phyloP scores from a whole-genome alignment of 1,140 invertebrate genomes.

The Anastrepha obliqua region DNA sequence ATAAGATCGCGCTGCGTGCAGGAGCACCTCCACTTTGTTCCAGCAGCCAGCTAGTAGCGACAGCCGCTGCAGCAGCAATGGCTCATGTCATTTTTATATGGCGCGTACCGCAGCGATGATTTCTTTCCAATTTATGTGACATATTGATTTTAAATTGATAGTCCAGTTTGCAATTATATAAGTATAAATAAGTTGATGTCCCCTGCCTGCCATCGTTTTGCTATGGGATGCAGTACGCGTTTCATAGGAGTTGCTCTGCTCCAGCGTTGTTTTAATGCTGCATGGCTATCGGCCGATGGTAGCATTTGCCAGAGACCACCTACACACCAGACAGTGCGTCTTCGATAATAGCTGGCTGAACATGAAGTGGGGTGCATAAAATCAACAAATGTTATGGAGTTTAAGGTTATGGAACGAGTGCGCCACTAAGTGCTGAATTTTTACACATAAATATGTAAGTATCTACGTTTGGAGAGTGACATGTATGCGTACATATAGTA shows the following conservation, averaged over 20 bases:
- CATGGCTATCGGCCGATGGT: not conserved
- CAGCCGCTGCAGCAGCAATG: not conserved
- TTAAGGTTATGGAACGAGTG: too few relatives aligned
- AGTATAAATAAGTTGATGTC: not conserved
- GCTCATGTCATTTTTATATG: constrained; percentile 44
- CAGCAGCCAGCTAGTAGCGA: constrained; percentile 1
- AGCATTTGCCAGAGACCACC: not conserved
- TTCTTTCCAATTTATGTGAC: constrained; percentile 75
- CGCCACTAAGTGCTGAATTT: too few relatives aligned
- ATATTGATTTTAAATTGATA: constrained; percentile 74
- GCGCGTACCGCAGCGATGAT: constrained; percentile 63
- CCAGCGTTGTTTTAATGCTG: not conserved
- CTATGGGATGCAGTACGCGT: not conserved
- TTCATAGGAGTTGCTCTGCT: not conserved
- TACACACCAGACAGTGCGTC: constrained; percentile 1
- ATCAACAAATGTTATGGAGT: too few relatives aligned
- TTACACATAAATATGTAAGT: too few relatives aligned
- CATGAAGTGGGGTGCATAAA: too few relatives aligned
- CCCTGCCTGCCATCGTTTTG: not conserved
- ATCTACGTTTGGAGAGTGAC: too few relatives aligned
- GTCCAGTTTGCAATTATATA: constrained; percentile 52
- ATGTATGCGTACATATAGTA: too few relatives aligned
- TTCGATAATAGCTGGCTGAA: too few relatives aligned
- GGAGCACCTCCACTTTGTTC: constrained; percentile 34
- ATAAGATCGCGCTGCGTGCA: constrained; percentile 46